A percentile compares a stretch with the other conserved stretches of the same genome.
Evolutionary conservation across 2,888 invertebrate genomes (phyloP).

Genomic region (Kryphioiulus occultus): DNA sequence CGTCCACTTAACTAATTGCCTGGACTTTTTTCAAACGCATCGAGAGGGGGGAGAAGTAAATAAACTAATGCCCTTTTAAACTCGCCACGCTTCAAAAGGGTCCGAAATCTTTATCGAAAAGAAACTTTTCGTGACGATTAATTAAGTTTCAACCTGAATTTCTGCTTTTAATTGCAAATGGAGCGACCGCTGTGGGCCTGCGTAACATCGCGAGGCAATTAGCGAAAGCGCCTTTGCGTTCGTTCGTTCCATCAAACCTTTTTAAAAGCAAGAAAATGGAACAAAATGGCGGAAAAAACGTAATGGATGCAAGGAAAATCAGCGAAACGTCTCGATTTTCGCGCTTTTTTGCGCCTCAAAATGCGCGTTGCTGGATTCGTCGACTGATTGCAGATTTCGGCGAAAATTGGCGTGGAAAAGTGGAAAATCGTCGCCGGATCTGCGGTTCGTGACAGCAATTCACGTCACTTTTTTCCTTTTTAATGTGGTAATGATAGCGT

Average conservation of each 20-base stretch:
- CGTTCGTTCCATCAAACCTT: neutral
- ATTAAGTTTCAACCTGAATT: conserved; percentile 9
- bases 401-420: neutral
- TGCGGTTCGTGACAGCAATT: neutral
- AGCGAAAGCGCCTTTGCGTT: neutral
- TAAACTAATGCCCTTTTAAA: conserved; percentile 40
- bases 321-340: neutral
- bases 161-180: neutral
- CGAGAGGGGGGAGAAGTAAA: neutral
- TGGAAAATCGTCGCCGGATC: neutral
- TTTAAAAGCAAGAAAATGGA: neutral
- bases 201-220: neutral
- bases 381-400: neutral
- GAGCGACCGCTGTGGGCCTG: neutral
- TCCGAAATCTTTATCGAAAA: conserved; percentile 29
- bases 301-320: neutral
- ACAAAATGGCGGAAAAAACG: neutral
- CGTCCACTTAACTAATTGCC: conserved; percentile 11
- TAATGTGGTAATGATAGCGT: no score
- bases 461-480: no score
- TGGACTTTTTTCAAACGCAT: neutral
- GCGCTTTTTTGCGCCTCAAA: neutral
- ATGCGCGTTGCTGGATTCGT: neutral
- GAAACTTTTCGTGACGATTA: neutral
- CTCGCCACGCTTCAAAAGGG: neutral